A percentile compares a stretch with the other conserved stretches of the same genome.
Evolutionary conservation across 2,797 vertebrate species (phyloP).

Genomic region (Scleropages formosus): DNA sequence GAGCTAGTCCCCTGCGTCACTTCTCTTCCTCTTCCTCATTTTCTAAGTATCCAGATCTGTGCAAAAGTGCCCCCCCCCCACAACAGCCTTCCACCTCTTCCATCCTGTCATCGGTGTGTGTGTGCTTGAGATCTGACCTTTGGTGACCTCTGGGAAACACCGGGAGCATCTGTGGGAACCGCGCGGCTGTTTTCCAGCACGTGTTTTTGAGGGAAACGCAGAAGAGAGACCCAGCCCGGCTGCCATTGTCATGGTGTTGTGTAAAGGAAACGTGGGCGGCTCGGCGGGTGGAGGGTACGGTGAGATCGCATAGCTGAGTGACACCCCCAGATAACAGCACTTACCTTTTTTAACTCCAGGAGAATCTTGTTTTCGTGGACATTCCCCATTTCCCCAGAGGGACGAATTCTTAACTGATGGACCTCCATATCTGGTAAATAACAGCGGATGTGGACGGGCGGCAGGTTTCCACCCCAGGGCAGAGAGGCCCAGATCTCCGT

Average conservation of each 20-base stretch:
- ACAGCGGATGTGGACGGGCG: background rate
- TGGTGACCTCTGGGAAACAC: background rate
- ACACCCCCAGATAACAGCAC: background rate
- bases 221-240: background rate
- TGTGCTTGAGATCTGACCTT: background rate
- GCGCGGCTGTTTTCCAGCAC: conserved; percentile 1
- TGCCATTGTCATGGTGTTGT: conserved; percentile 20
- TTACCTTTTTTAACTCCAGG: background rate
- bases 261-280: background rate
- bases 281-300: background rate
- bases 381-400: conserved; percentile 12
- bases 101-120: too few relatives aligned
- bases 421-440: conserved; percentile 24
- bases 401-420: background rate
- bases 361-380: background rate
- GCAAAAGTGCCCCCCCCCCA: too few relatives aligned
- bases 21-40: too few relatives aligned
- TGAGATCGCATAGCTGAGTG: background rate
- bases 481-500: background rate
- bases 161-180: background rate
- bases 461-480: background rate
- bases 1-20: too few relatives aligned
- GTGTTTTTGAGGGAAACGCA: background rate
- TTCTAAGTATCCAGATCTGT: too few relatives aligned
- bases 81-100: too few relatives aligned